Base-by-base conservation (phyloP, 35 echinoderm and acorn worm species). In the Hemicentrotus pulcherrimus region DNA sequence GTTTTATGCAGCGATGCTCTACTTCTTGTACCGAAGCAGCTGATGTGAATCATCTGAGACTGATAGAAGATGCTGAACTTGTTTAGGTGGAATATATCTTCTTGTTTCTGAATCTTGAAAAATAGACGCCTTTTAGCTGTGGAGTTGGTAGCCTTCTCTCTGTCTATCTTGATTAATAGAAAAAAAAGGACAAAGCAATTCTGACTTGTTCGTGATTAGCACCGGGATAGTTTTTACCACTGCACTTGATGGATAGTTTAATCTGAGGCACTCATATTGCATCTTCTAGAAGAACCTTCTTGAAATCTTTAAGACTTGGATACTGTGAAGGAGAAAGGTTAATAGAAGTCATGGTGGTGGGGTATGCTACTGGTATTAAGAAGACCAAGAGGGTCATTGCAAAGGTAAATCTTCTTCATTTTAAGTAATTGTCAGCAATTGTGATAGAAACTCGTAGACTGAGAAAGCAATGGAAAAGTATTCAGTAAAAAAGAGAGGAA, bases 291-390 rank as follows among this genome's bases (percentile, higher is more conserved):
- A 18, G 65, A 22, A 3, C 19, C 65, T 78, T 78, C 65, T 78
- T 78, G 65, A 78, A 78, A 78, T 78, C 65, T 78, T 78, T 6
- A 28, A 28, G 22, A 78, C 19, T 78, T 78, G 19, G 22, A 78
- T 78, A 22, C 28, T 4, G 65, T 78, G 22, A 78, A 78, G 28
- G 65, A 78, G 65, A 28, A 22, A n/a, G 65, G 24, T 78, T 78
- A 6, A n/a, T 47, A 90, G 46, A 32, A 90, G n/a, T 90, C 88
- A 90, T 90, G 88, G 88, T 90, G 88, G 88, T 90, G 4, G 88
- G 88, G 12, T 90, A 90, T 5, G 32, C 88, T 45, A 90, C 88
- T 6, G 46, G 88, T 47, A 90, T 90, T 24, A 90, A 90, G 88
- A 90, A 90, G 46, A 47, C 88, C 88, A 90, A 90, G 46, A 90